Conservation (phyloP, 1,140 invertebrate species). For the Alviniconcha marisindica region DNA sequence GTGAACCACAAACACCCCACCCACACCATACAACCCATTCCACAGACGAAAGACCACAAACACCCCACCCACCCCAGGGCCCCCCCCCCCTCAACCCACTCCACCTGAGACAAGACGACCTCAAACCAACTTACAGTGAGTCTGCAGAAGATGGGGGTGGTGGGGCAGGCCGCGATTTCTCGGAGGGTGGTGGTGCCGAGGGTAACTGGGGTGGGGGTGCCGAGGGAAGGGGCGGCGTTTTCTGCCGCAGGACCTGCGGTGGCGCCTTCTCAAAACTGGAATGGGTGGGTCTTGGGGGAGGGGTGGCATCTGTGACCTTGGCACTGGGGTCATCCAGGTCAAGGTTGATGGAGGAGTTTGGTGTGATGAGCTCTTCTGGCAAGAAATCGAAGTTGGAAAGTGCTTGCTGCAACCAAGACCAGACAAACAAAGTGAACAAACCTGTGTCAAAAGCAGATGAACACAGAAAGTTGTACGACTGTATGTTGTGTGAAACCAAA, state of each 20-base stretch:
- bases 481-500: too few relatives aligned
- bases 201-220: conserved; percentile 30
- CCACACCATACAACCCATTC: too few relatives aligned
- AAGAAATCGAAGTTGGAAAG: conserved; percentile 71
- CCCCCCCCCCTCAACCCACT: too few relatives aligned
- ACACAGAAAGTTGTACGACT: too few relatives aligned
- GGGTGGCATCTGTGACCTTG: conserved; percentile 61
- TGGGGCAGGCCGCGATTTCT: conserved; percentile 42
- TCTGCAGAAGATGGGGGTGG: conserved; percentile 42
- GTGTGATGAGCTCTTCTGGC: conserved; percentile 57
- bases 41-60: too few relatives aligned
- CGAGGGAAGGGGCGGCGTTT: conserved; percentile 40
- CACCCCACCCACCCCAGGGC: too few relatives aligned
- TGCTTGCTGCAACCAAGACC: conserved; percentile 55
- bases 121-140: conserved; percentile 54
- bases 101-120: too few relatives aligned
- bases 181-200: conserved; percentile 31
- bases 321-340: conserved; percentile 54
- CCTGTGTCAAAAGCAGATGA: too few relatives aligned
- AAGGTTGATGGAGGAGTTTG: conserved; percentile 53
- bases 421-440: too few relatives aligned
- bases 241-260: conserved; percentile 50
- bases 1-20: too few relatives aligned
- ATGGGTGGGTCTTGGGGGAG: not conserved
- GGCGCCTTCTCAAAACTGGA: conserved; percentile 63